phyloP scores from a whole-genome alignment of 2,888 invertebrate genomes.

The Drosophila tripunctata region DNA sequence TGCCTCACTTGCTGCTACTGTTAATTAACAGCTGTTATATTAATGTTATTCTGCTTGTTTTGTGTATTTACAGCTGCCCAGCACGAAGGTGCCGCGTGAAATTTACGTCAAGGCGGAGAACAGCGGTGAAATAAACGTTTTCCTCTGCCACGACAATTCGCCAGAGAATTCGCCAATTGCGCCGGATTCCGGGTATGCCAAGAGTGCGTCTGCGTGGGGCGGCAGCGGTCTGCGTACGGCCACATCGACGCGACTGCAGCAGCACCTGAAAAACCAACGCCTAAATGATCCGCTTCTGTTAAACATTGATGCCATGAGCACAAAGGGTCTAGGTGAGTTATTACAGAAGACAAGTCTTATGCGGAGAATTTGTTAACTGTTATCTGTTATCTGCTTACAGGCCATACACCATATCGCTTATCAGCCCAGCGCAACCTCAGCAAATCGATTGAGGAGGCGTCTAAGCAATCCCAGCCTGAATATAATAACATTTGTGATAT shows the following conservation, averaged over 20 bases:
- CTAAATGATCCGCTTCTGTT: slow-evolving; percentile 87
- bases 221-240: slow-evolving; percentile 60
- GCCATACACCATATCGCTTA: slow-evolving; percentile 76
- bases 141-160: slow-evolving; percentile 94
- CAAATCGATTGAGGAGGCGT: slow-evolving; percentile 84
- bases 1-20: slow-evolving; percentile 6
- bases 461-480: slow-evolving; percentile 75
- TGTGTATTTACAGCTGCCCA: slow-evolving; percentile 86
- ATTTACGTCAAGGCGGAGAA: slow-evolving; percentile 95
- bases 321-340: slow-evolving; percentile 84
- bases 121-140: slow-evolving; percentile 97
- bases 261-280: slow-evolving; percentile 61
- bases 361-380: not conserved
- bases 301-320: slow-evolving; percentile 86
- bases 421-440: slow-evolving; percentile 84
- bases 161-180: slow-evolving; percentile 83
- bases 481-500: slow-evolving; percentile 78
- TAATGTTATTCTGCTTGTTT: not conserved
- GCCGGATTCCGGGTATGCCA: slow-evolving; percentile 62
- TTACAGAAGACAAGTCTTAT: not conserved
- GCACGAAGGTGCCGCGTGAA: slow-evolving; percentile 88
- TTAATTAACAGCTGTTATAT: slow-evolving; percentile 1
- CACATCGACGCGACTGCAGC: slow-evolving; percentile 71
- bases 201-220: slow-evolving; percentile 6
- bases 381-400: slow-evolving; percentile 26